These are phyloP conservation scores for Phaenicophaeus curvirostris DNA, from an alignment of 2,797 vertebrate species.

Conservation along the genomic window DNA sequence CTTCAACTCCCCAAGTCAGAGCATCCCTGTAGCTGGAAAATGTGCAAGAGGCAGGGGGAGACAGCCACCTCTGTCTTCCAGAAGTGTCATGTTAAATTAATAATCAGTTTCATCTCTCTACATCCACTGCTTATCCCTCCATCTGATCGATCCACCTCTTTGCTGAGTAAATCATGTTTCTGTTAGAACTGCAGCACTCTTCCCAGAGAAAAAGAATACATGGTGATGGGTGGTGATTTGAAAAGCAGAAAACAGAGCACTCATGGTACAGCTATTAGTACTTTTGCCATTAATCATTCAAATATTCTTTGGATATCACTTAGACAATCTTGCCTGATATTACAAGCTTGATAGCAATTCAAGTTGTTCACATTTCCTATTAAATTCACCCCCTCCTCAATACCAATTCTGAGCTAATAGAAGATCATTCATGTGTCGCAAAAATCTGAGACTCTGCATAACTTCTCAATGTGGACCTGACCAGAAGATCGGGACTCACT, in stretches of 20 bases:
- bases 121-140: not conserved
- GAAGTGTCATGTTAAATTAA: not conserved
- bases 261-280: not conserved
- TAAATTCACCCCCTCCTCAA: not conserved
- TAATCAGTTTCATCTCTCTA: not conserved
- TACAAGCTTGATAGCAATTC: not conserved
- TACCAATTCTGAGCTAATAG: not conserved
- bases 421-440: not conserved
- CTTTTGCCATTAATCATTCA: not conserved
- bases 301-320: not conserved
- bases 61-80: not conserved
- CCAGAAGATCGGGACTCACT: not conserved
- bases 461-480: not conserved
- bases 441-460: not conserved
- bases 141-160: not conserved
- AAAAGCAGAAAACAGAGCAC: not conserved
- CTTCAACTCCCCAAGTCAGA: not conserved
- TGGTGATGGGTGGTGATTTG: not conserved
- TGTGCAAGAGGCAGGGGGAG: not conserved
- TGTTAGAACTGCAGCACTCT: not conserved
- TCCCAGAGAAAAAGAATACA: not conserved
- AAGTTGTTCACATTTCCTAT: no score
- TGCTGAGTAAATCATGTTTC: not conserved
- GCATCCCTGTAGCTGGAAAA: not conserved
- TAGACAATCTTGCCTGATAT: not conserved